Evolutionary conservation across 2,113 vertebrate species (phyloP).

Genomic region (Ranitomeya variabilis): DNA sequence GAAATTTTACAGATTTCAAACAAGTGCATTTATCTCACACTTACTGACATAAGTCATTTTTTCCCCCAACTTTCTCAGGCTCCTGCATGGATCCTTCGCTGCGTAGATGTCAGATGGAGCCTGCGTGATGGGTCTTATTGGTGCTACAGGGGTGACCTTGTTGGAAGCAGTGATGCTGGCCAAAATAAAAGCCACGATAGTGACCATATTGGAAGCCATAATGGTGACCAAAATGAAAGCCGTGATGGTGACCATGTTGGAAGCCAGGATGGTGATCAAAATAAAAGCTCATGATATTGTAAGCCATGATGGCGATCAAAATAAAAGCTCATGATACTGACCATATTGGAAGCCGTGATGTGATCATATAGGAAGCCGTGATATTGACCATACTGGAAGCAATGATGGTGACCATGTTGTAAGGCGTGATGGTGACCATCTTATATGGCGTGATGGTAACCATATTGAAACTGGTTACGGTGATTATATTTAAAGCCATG

Average conservation of each 20-base stretch:
- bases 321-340: no score
- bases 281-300: no score
- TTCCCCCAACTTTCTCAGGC: not conserved
- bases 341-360: no score
- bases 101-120: not conserved
- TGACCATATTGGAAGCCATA: not conserved
- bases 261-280: not conserved
- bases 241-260: not conserved
- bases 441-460: no score
- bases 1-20: constrained; percentile 8
- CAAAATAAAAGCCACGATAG: not conserved
- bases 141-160: not conserved
- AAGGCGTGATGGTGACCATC: no score
- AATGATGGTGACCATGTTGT: no score
- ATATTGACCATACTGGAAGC: no score
- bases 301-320: not conserved
- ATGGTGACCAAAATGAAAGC: not conserved
- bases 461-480: no score
- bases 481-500: no score
- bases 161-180: no score
- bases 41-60: not conserved
- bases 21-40: not conserved
- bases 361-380: no score
- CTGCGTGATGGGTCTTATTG: not conserved
- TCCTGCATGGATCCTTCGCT: not conserved